These are phyloP conservation scores for Tachysurus fulvidraco DNA, from an alignment of 2,113 vertebrate genomes.

Conservation along the genomic window DNA sequence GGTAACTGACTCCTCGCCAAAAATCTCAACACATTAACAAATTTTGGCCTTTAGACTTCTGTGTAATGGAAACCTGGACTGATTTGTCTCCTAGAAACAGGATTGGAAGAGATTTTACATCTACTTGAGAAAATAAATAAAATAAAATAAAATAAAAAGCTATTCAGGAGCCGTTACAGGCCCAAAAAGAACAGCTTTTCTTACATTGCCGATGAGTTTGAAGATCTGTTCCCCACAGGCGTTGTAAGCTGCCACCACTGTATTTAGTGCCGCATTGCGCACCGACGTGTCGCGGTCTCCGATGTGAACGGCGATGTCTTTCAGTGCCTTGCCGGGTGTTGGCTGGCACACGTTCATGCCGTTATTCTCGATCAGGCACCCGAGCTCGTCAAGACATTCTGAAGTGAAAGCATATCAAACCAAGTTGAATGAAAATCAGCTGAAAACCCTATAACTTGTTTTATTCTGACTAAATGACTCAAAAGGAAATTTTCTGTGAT, in stretches of 20 bases:
- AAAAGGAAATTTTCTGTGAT: background rate
- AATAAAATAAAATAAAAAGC: background rate
- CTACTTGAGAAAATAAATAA: too few relatives aligned
- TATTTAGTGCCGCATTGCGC: slow-evolving; percentile 95
- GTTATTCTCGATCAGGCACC: slow-evolving; percentile 90
- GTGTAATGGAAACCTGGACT: background rate
- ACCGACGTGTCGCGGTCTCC: slow-evolving; percentile 94
- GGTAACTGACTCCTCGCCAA: too few relatives aligned
- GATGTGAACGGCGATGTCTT: slow-evolving; percentile 94
- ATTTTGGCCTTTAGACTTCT: too few relatives aligned
- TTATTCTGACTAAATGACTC: background rate
- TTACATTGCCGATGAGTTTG: slow-evolving; percentile 97
- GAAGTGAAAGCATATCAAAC: slow-evolving; percentile 15
- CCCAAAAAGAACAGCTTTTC: slow-evolving; percentile 45
- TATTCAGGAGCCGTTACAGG: background rate
- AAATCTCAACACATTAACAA: too few relatives aligned
- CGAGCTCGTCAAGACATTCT: slow-evolving; percentile 98
- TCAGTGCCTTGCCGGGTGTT: slow-evolving; percentile 90
- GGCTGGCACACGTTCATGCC: slow-evolving; percentile 98
- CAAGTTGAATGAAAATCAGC: background rate
- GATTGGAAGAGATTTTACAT: too few relatives aligned
- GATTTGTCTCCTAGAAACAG: too few relatives aligned
- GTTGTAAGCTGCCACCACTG: slow-evolving; percentile 93
- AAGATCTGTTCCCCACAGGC: slow-evolving; percentile 95
- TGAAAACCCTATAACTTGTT: background rate